Evolutionary conservation across 2,888 invertebrate genomes (phyloP), one percentile per base, ranked within the genome.

Genomic region (Neoaliturus tenellus): DNA sequence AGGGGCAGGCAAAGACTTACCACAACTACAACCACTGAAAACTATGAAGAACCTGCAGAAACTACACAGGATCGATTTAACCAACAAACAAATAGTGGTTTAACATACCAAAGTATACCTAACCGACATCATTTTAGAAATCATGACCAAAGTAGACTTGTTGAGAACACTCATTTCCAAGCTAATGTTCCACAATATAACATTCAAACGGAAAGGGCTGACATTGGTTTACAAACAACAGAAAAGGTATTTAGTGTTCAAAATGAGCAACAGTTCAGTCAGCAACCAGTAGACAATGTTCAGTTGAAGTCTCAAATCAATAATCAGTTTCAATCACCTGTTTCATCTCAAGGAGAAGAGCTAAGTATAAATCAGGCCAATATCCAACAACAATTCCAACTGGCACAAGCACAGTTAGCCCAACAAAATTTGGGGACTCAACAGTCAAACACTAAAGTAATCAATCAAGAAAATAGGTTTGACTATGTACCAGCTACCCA

Each of bases 181-280:
- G 78, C 78, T 23, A 78, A 33, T 55, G 51, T 31, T 6, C 78
- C 78, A 20, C 55, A 33, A 31, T 12, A 78, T 20, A 55, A n/a
- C 10, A 69, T 67, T 28, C 80, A 84, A 41, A 84, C 84, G 23
- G 84, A 84, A 62, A 55, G 82, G 35, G 81, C 82, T 35, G 84
- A 84, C 75, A 55, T 82, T 17, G 41, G 35, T 20, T 20, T 55
- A 14, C 71, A 82, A 25, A 82, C 73, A 10, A 82, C 82, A 55
- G 82, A 73, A 78, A 78, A 48, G 25, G 28, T 55, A 3, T 20
- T 78, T n/a, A 51, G 33, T 28, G 10, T 23, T 20, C 51, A 55
- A 55, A 51, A 55, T 55, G 78, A 78, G 12, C 55, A 78, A 55
- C 44, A 71, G 17, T 35, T 44, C 25, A 48, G 25, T 28, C 78